Evolutionary conservation across 2,113 vertebrate genomes (phyloP), one percentile per base, ranked within the genome.

Genomic region (Macaca mulatta): DNA sequence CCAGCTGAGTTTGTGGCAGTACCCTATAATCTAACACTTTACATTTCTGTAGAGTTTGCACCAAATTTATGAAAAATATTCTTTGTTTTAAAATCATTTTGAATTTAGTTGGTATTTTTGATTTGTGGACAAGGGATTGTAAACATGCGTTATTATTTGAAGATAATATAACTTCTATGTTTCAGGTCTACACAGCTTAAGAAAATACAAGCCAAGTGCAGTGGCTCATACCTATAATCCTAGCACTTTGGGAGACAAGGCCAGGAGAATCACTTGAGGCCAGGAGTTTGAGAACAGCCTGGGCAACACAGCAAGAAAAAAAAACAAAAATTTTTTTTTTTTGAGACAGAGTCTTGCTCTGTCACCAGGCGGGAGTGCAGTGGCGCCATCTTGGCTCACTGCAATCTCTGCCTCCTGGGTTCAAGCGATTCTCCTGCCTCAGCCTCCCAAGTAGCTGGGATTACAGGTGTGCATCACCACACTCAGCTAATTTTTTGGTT

Each of bases 61-160:
- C 20, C 32, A 93, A 45, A 84, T 85, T 85, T 85, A 74, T 79
- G 79, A 64, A 92, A 92, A 95, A 79, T 64, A 35, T 32, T 55
- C 11, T 50, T 91, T 61, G 82, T 92, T 89, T 77, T 50, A 52
- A 93, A 85, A 35, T 38, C 13, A 83, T 86, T 78, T 83, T 90
- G 55, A 90, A 93, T 79, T 81, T 79, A 80, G 43, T 81, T 95
- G 55, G 9, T 8, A 50, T 48, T 81, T 92, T 90, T n/a, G 32
- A 48, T 18, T 74, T 90, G 55, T 35, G 27, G 52, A 59, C 59
- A 86, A 89, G 61, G 80, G 48, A 81, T 59, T 95, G 1, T 69
- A 86, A 89, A 80, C 8, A 50, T 50, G 30, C 20, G 70, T 69
- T 78, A 61, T 45, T 85, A 89, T 57, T 72, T 93, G 74, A 90